A percentile compares a stretch with the other conserved stretches of the same genome.
Evolutionary conservation across 1,140 invertebrate species (phyloP).

Genomic region (Diorhabda elongata): DNA sequence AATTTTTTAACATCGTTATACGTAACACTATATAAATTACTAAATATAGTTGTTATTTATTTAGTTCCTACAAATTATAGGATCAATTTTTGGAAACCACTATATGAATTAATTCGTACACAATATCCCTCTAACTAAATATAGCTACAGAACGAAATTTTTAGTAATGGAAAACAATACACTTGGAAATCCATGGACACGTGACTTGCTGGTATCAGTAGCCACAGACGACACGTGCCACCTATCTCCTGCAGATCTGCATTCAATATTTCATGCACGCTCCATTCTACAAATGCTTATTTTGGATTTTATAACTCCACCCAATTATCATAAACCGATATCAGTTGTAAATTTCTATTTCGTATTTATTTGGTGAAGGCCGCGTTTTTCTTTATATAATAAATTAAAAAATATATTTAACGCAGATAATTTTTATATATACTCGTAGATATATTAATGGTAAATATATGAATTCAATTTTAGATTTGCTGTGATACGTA

Average conservation of each 20-base stretch:
- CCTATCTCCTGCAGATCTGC: conserved; percentile 37
- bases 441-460: too few relatives aligned
- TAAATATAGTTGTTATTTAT: too few relatives aligned
- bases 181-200: conserved; percentile 26
- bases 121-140: too few relatives aligned
- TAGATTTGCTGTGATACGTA: too few relatives aligned
- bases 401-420: neutral
- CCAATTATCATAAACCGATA: neutral
- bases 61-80: too few relatives aligned
- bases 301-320: neutral
- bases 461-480: too few relatives aligned
- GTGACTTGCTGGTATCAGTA: conserved; percentile 42
- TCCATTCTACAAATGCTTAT: neutral
- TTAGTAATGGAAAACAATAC: neutral
- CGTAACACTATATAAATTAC: too few relatives aligned
- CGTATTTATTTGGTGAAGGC: neutral
- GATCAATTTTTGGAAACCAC: too few relatives aligned
- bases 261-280: conserved; percentile 7
- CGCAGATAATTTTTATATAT: neutral
- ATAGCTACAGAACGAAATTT: too few relatives aligned
- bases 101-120: too few relatives aligned
- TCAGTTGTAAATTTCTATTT: neutral
- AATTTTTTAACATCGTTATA: too few relatives aligned
- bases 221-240: conserved; percentile 40
- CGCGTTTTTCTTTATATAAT: neutral